phyloP scores from a whole-genome alignment of 2,797 vertebrate genomes.

The Acanthopagrus latus region DNA sequence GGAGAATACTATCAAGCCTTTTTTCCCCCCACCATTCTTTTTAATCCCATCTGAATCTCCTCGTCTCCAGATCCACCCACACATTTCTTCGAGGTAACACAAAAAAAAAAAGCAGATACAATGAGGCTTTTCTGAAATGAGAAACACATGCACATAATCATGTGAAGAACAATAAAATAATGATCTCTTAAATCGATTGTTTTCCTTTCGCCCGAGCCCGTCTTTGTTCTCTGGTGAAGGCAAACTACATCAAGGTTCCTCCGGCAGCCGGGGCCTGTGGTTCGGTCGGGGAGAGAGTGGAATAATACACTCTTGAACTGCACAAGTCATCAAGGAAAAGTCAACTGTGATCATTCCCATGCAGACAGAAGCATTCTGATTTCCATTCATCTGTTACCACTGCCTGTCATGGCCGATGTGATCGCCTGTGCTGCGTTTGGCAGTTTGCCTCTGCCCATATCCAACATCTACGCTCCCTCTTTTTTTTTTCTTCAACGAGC shows the following conservation, averaged over 20 bases:
- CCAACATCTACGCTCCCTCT: conserved; percentile 40
- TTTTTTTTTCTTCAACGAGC: conserved; percentile 24
- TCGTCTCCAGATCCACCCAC: conserved; percentile 22
- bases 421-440: conserved; percentile 37
- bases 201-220: conserved; percentile 15
- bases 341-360: conserved; percentile 48
- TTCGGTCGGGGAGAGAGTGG: conserved; percentile 33
- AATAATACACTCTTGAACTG: conserved; percentile 51
- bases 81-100: conserved; percentile 9
- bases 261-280: conserved; percentile 18
- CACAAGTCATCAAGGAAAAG: conserved; percentile 59
- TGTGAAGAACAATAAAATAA: conserved; percentile 41
- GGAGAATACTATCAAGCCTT: conserved; percentile 31
- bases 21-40: not conserved
- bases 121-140: conserved; percentile 21
- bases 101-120: not conserved
- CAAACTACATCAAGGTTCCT: conserved; percentile 17
- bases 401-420: conserved; percentile 31
- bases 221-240: conserved; percentile 3
- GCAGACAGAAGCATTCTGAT: conserved; percentile 47
- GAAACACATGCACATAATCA: conserved; percentile 45
- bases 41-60: conserved; percentile 27
- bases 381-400: conserved; percentile 52
- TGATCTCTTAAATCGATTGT: conserved; percentile 32
- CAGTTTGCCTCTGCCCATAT: conserved; percentile 43